Evolutionary conservation across 2,888 invertebrate species (phyloP).

Genomic region (Sceliomorpha sp.): DNA sequence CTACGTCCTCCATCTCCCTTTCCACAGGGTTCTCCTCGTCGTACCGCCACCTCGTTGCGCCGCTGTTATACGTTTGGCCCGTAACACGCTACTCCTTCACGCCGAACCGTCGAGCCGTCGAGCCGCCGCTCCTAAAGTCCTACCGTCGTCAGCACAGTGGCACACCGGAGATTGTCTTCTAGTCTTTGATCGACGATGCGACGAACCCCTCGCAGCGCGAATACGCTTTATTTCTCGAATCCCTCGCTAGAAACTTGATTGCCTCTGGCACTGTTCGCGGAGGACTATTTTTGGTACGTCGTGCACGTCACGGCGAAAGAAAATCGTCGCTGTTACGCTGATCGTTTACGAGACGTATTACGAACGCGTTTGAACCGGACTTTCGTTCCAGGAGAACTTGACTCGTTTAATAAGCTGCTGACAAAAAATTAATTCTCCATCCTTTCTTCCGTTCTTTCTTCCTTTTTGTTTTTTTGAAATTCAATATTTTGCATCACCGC

Average conservation of each 20-base stretch:
- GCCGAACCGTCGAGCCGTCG: too few relatives aligned
- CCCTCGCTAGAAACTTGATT: slow-evolving; percentile 37
- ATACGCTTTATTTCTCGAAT: slow-evolving; percentile 42
- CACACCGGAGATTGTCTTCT: slow-evolving; percentile 54
- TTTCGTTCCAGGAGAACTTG: too few relatives aligned
- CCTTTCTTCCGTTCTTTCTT: too few relatives aligned
- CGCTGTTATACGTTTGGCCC: slow-evolving; percentile 50
- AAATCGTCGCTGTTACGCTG: slow-evolving; percentile 35
- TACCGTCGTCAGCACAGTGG: slow-evolving; percentile 32
- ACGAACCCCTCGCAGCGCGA: slow-evolving; percentile 39
- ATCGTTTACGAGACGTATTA: slow-evolving; percentile 24
- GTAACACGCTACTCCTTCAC: slow-evolving; percentile 52
- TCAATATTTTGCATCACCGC: too few relatives aligned
- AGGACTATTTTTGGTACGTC: slow-evolving; percentile 42
- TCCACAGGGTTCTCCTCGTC: slow-evolving; percentile 23
- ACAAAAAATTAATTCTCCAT: too few relatives aligned
- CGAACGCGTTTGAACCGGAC: slow-evolving; percentile 6
- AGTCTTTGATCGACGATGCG: slow-evolving; percentile 58
- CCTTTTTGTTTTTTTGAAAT: too few relatives aligned
- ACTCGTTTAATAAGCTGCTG: too few relatives aligned
- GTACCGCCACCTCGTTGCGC: slow-evolving; percentile 49
- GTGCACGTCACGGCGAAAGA: slow-evolving; percentile 35
- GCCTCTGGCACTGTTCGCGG: slow-evolving; percentile 13
- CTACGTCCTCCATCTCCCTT: slow-evolving; percentile 12
- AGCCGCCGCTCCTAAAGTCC: too few relatives aligned